phyloP scores from a whole-genome alignment of 2,888 invertebrate genomes.

The Callosobruchus maculatus region DNA sequence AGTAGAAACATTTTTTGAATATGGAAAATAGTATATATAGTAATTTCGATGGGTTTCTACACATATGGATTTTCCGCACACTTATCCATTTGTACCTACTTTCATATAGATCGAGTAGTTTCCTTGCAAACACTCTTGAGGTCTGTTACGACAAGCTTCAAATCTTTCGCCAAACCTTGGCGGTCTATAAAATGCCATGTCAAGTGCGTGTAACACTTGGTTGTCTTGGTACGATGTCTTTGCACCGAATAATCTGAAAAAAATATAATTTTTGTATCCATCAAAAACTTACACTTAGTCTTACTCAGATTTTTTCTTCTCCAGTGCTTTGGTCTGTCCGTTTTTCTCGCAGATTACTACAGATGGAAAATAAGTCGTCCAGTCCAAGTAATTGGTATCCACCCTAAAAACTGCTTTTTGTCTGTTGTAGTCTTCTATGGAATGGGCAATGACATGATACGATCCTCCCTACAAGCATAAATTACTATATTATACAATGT shows the following conservation, averaged over 20 bases:
- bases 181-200: conserved; percentile 3
- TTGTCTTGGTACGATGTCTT: neutral
- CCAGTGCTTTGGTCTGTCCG: neutral
- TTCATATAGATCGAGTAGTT: conserved; percentile 3
- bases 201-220: neutral
- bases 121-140: conserved; percentile 1
- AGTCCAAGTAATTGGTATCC: conserved; percentile 8
- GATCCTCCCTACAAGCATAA: conserved; percentile 6
- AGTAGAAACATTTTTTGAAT: too few relatives aligned
- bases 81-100: neutral
- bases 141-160: neutral
- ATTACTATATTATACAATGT: too few relatives aligned
- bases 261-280: too few relatives aligned
- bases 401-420: conserved; percentile 3
- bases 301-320: neutral
- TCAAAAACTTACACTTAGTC: too few relatives aligned
- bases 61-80: too few relatives aligned
- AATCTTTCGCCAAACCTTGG: neutral
- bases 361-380: conserved; percentile 9
- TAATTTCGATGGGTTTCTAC: too few relatives aligned
- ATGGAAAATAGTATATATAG: too few relatives aligned
- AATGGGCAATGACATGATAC: conserved; percentile 2
- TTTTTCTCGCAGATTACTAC: conserved; percentile 10
- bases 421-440: neutral
- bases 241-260: neutral